phyloP scores from a whole-genome alignment of 2,888 invertebrate genomes.

The Metopia argyrocephala region DNA sequence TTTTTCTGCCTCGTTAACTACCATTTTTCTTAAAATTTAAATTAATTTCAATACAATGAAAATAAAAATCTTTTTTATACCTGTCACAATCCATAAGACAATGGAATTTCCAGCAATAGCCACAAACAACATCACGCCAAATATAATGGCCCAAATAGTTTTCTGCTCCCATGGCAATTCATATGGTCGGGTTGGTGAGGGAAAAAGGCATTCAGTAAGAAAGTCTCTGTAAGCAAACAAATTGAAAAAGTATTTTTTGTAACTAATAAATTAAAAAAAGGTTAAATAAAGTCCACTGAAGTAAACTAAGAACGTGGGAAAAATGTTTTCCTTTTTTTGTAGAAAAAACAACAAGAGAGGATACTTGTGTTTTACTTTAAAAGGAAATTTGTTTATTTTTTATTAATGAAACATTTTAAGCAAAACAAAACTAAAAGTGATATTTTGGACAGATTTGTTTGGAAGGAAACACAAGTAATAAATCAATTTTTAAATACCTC shows the following conservation, averaged over 20 bases:
- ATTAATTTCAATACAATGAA: neutral
- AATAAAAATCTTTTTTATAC: constrained; percentile 78
- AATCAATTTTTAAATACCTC: too few species aligned
- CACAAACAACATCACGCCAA: constrained; percentile 87
- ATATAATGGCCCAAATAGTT: constrained; percentile 87
- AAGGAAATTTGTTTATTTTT: too few species aligned
- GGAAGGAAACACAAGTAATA: too few species aligned
- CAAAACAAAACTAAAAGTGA: too few species aligned
- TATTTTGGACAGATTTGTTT: too few species aligned
- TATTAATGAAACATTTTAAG: too few species aligned
- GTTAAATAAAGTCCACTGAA: neutral
- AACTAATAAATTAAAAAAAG: neutral
- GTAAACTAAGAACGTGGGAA: too few species aligned
- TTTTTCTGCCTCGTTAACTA: too few species aligned
- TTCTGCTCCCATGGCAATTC: constrained; percentile 84
- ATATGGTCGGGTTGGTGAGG: constrained; percentile 81
- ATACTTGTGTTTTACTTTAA: too few species aligned
- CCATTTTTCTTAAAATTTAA: neutral
- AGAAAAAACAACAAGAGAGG: too few species aligned
- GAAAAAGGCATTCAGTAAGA: constrained; percentile 82
- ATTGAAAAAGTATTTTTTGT: neutral
- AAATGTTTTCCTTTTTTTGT: neutral
- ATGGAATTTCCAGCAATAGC: constrained; percentile 93
- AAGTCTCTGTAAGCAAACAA: constrained; percentile 79
- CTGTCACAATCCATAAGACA: constrained; percentile 95